Evolutionary conservation across 2,113 vertebrate genomes (phyloP).

Genomic region (Tonatia bakeri): DNA sequence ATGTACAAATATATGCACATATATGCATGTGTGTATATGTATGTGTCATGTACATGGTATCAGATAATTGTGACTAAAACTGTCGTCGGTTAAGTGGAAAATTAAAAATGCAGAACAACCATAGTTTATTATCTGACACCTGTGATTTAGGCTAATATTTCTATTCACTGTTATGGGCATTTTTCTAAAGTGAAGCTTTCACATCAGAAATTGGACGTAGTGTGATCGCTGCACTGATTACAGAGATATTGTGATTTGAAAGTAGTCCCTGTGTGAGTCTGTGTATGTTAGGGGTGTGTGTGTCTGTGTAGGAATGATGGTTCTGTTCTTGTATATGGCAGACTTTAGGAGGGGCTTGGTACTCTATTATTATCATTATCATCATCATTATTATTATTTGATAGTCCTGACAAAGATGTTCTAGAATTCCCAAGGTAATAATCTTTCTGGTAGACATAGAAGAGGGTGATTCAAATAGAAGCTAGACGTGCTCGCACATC

Average conservation of each 20-base stretch:
- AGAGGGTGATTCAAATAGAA: not conserved
- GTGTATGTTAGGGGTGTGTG: not conserved
- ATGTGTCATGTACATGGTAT: not conserved
- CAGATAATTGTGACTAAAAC: not conserved
- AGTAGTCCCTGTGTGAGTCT: not conserved
- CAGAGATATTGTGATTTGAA: not conserved
- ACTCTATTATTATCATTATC: not conserved
- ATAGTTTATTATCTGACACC: not conserved
- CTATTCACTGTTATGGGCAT: not conserved
- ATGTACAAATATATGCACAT: not conserved
- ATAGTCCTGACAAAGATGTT: not conserved
- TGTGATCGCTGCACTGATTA: not conserved
- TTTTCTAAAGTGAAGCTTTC: not conserved
- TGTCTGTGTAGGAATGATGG: not conserved
- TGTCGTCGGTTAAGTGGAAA: not conserved
- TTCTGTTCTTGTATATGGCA: not conserved
- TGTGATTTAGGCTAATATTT: not conserved
- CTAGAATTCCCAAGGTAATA: not conserved
- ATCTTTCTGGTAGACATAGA: not conserved
- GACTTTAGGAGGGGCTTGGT: not conserved
- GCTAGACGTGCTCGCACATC: not conserved
- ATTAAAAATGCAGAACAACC: not conserved
- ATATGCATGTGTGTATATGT: not conserved
- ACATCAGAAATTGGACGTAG: not conserved
- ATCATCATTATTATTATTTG: not conserved